phyloP scores from a whole-genome alignment of 2,888 invertebrate genomes.

The Epinotia bilunana region DNA sequence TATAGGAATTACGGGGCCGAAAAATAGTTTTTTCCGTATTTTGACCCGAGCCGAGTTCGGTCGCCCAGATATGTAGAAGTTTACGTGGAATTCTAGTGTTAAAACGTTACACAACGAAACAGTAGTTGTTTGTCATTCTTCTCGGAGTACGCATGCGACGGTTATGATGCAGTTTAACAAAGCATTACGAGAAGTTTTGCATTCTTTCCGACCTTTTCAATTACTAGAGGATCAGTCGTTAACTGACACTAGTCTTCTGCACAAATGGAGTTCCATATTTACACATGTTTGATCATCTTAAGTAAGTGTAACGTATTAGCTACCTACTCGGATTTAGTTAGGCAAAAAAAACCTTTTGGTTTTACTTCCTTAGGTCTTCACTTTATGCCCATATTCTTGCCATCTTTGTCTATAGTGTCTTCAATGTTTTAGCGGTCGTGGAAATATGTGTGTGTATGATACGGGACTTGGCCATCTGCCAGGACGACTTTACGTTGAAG shows the following conservation, averaged over 20 bases:
- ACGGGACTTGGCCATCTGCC: constrained; percentile 68
- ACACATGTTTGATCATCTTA: constrained; percentile 18
- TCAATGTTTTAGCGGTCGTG: constrained; percentile 7
- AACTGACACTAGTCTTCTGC: background rate
- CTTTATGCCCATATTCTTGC: background rate
- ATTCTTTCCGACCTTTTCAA: background rate
- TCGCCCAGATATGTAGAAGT: too few species aligned
- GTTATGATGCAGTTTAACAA: background rate
- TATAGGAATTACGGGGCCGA: too few species aligned
- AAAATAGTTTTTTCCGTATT: too few species aligned
- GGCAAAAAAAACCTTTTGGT: background rate
- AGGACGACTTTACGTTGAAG: constrained; percentile 68
- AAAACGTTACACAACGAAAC: background rate
- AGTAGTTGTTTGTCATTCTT: constrained; percentile 18
- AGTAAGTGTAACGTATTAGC: background rate
- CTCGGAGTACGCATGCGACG: background rate
- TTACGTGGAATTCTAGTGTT: background rate
- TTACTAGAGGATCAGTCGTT: background rate
- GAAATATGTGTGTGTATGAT: constrained; percentile 44
- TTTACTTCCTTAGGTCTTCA: background rate
- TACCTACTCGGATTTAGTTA: too few species aligned
- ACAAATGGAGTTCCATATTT: constrained; percentile 24
- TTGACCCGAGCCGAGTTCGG: too few species aligned
- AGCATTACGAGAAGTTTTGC: background rate
- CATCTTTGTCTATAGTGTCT: background rate